These are phyloP conservation scores for Drosophila mayaguana DNA, from an alignment of 2,888 invertebrate species.

Conservation along the genomic window DNA sequence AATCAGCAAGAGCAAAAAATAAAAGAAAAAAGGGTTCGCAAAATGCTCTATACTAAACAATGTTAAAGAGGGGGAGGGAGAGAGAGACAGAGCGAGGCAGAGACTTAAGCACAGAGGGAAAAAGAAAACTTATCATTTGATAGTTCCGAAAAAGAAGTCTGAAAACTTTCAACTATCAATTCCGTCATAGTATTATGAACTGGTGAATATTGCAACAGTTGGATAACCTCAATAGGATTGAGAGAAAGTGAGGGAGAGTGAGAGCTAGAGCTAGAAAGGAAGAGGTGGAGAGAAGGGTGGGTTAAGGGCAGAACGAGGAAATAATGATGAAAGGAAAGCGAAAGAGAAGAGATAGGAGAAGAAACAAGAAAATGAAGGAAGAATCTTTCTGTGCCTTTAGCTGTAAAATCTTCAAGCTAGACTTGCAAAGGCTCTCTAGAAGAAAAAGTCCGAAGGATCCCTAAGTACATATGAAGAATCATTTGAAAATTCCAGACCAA, in stretches of 20 bases:
- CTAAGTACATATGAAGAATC: too few species aligned
- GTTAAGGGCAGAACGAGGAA: neutral
- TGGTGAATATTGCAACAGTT: neutral
- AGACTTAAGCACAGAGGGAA: neutral
- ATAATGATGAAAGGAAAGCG: neutral
- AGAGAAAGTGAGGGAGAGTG: neutral
- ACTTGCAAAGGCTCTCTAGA: neutral
- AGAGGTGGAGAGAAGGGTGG: too few species aligned
- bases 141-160: neutral
- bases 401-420: too few species aligned
- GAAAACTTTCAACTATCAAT: neutral
- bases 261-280: neutral
- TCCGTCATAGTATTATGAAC: neutral
- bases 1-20: neutral
- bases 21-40: slow-evolving; percentile 13
- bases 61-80: neutral
- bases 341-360: neutral
- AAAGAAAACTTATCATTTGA: neutral
- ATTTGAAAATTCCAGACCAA: too few species aligned
- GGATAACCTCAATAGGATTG: neutral
- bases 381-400: too few species aligned
- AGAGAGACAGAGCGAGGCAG: neutral
- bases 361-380: too few species aligned
- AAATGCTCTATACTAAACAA: slow-evolving; percentile 1
- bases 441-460: neutral